Percentiles rank a stretch among this genome's conserved stretches.
phyloP scores from a whole-genome alignment of 2,888 invertebrate genomes.

The Rhabditophanes sp. region DNA sequence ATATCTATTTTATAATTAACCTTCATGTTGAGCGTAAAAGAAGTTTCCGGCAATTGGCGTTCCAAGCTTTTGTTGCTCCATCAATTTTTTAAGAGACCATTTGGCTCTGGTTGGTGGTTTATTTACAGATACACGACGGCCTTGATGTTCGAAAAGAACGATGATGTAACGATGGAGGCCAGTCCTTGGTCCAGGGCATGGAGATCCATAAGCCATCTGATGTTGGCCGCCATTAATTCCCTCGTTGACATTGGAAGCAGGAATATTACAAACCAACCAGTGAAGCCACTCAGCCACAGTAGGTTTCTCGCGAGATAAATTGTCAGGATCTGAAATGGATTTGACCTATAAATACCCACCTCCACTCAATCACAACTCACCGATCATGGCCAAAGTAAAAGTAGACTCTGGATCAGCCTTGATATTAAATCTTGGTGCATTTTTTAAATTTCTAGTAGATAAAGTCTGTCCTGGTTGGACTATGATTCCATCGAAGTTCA shows the following conservation, averaged over 20 bases:
- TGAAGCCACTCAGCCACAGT: conserved; percentile 45
- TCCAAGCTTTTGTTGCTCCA: conserved; percentile 43
- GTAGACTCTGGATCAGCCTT: conserved; percentile 40
- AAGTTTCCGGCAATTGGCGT: too few relatives aligned
- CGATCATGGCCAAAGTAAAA: conserved; percentile 42
- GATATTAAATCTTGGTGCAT: conserved; percentile 38
- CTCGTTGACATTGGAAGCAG: conserved; percentile 40
- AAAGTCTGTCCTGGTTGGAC: conserved; percentile 37
- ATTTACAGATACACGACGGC: conserved; percentile 30
- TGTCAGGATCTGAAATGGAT: conserved; percentile 37
- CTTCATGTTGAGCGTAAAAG: too few relatives aligned
- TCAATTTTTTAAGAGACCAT: conserved; percentile 41
- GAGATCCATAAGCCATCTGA: conserved; percentile 42
- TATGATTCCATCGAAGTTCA: conserved; percentile 38
- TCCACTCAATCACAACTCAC: conserved; percentile 12
- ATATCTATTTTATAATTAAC: too few relatives aligned
- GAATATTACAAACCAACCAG: conserved; percentile 41
- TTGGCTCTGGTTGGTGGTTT: conserved; percentile 38
- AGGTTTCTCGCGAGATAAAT: conserved; percentile 42
- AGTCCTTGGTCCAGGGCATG: conserved; percentile 42
- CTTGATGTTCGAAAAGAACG: conserved; percentile 42
- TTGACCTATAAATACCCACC: conserved; percentile 5
- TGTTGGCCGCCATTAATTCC: conserved; percentile 44
- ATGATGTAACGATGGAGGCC: conserved; percentile 42
- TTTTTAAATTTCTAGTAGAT: conserved; percentile 30